phyloP scores from a whole-genome alignment of 2,888 invertebrate species.

The Cryptosula pallasiana region DNA sequence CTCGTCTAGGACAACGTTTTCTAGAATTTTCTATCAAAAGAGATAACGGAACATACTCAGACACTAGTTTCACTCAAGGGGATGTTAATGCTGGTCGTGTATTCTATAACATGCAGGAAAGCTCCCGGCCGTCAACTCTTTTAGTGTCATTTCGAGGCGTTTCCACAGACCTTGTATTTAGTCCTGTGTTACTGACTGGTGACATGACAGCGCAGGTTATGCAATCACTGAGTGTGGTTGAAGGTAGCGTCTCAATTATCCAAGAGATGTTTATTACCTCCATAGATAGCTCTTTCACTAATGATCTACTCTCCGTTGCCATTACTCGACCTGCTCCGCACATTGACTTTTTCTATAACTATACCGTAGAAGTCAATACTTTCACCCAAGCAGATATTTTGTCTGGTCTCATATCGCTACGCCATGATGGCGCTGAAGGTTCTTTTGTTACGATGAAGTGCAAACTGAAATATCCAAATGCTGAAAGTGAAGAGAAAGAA shows the following conservation, averaged over 20 bases:
- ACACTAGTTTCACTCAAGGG: not conserved
- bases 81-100: not conserved
- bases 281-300: not conserved
- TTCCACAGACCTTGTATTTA: slow-evolving; percentile 6
- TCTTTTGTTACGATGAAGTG: not conserved
- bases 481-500: slow-evolving; percentile 3
- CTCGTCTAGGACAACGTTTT: not conserved
- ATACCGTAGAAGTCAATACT: not conserved
- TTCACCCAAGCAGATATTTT: not conserved
- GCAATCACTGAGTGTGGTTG: not conserved
- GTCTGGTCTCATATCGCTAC: not conserved
- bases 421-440: not conserved
- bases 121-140: not conserved
- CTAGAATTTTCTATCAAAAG: not conserved
- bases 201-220: not conserved
- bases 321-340: not conserved
- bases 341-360: not conserved
- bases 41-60: not conserved
- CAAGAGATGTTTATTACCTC: not conserved
- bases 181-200: not conserved
- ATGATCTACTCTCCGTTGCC: not conserved
- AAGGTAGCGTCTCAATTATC: not conserved
- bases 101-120: not conserved
- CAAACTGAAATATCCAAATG: not conserved
- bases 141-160: slow-evolving; percentile 3